These are phyloP conservation scores for Apotomis capreana DNA, from an alignment of 2,888 invertebrate species.

Conservation along the genomic window DNA sequence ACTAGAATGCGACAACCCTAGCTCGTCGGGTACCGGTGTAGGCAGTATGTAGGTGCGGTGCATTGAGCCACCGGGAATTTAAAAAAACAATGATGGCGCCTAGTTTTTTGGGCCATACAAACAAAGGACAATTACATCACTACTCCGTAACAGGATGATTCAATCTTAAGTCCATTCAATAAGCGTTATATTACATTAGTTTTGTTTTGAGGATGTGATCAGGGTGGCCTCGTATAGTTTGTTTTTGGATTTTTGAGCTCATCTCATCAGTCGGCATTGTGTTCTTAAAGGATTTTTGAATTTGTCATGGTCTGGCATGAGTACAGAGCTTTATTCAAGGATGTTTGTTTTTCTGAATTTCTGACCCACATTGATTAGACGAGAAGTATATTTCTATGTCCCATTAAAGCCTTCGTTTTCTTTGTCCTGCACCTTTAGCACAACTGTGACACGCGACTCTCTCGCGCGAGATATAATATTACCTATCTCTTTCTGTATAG, in stretches of 20 bases:
- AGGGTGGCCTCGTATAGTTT: conserved; percentile 11
- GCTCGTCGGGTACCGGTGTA: conserved; percentile 42
- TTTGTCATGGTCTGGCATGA: too few species aligned
- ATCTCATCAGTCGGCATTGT: neutral
- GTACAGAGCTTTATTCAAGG: too few species aligned
- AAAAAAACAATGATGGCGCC: conserved; percentile 53
- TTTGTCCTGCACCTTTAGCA: too few species aligned
- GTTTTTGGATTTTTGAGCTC: conserved; percentile 10
- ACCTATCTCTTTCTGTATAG: too few species aligned
- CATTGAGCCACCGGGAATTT: conserved; percentile 50
- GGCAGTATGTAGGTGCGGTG: conserved; percentile 53
- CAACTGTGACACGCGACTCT: too few species aligned
- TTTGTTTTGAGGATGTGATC: conserved; percentile 4
- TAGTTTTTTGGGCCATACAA: conserved; percentile 42
- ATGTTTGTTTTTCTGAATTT: too few species aligned
- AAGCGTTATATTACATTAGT: conserved; percentile 1
- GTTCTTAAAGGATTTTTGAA: neutral
- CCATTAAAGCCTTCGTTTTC: too few species aligned
- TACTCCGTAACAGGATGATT: neutral
- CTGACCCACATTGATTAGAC: too few species aligned
- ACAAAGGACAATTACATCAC: conserved; percentile 37
- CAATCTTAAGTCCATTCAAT: neutral
- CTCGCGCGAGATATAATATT: too few species aligned
- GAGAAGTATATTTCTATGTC: too few species aligned
- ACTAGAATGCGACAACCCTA: conserved; percentile 27